Evolutionary conservation across 2,113 vertebrate species (phyloP).

Genomic region (Rhinichthys klamathensis): DNA sequence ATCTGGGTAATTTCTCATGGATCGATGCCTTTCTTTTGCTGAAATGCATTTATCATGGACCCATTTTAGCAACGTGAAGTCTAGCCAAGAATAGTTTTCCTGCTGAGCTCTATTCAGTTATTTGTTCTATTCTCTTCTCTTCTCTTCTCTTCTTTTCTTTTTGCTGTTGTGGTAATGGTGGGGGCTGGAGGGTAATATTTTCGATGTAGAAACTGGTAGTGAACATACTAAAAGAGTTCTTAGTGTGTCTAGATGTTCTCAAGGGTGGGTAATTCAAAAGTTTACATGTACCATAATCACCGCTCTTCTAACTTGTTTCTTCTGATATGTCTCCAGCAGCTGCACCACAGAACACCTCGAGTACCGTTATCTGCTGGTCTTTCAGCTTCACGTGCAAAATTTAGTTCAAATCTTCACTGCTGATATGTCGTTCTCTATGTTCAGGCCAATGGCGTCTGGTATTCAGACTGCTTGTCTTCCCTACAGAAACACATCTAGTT

Average conservation of each 20-base stretch:
- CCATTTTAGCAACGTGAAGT: constrained; percentile 29
- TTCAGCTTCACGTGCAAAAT: neutral
- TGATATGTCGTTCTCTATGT: neutral
- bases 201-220: neutral
- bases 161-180: constrained; percentile 1
- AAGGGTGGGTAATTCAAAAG: neutral
- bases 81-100: constrained; percentile 30
- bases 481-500: neutral
- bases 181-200: neutral
- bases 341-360: neutral
- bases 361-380: neutral
- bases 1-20: constrained; percentile 38
- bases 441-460: constrained; percentile 9
- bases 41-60: constrained; percentile 41
- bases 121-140: neutral
- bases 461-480: constrained; percentile 15
- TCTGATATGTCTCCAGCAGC: neutral
- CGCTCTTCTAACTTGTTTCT: neutral
- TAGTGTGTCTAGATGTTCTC: neutral
- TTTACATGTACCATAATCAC: neutral
- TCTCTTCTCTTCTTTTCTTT: neutral
- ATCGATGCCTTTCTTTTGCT: constrained; percentile 37
- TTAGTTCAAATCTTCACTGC: neutral
- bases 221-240: neutral
- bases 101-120: constrained; percentile 19